Conservation (phyloP, 2,888 invertebrate genomes). For the Lithophane semibrunnea region DNA sequence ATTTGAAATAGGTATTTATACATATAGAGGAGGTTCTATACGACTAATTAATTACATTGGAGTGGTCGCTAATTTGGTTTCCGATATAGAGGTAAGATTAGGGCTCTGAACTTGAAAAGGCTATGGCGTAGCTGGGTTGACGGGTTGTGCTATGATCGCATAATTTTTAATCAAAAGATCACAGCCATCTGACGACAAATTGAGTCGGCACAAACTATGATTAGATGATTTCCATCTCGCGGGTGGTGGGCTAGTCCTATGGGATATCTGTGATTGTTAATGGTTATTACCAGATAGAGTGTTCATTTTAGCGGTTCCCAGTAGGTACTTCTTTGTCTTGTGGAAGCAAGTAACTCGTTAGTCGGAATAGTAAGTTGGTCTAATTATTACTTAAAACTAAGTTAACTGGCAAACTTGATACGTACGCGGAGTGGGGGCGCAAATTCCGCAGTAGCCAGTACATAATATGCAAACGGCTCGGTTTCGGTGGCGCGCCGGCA, state of each 20-base stretch:
- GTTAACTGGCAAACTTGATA: too few species aligned
- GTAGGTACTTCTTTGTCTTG: not conserved
- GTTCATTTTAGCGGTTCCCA: not conserved
- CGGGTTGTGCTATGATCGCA: too few species aligned
- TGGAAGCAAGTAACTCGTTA: not conserved
- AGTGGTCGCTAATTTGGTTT: not conserved
- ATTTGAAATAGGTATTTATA: slow-evolving; percentile 19
- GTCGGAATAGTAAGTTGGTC: not conserved
- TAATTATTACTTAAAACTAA: slow-evolving; percentile 1
- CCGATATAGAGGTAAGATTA: not conserved
- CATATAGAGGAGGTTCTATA: slow-evolving; percentile 4
- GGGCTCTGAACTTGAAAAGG: not conserved
- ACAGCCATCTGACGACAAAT: too few species aligned
- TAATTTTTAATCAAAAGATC: too few species aligned
- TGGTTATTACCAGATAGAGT: not conserved
- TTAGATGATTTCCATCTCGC: not conserved
- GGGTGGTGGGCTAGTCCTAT: not conserved
- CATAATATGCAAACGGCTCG: slow-evolving; percentile 54
- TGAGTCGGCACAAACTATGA: not conserved
- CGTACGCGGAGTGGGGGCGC: slow-evolving; percentile 3
- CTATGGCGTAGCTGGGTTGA: too few species aligned
- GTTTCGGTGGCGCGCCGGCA: slow-evolving; percentile 59
- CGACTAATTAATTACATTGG: slow-evolving; percentile 13
- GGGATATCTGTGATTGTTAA: not conserved
- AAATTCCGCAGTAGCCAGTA: slow-evolving; percentile 26